Evolutionary conservation across 2,797 vertebrate species (phyloP).

Genomic region (Macropodus opercularis): DNA sequence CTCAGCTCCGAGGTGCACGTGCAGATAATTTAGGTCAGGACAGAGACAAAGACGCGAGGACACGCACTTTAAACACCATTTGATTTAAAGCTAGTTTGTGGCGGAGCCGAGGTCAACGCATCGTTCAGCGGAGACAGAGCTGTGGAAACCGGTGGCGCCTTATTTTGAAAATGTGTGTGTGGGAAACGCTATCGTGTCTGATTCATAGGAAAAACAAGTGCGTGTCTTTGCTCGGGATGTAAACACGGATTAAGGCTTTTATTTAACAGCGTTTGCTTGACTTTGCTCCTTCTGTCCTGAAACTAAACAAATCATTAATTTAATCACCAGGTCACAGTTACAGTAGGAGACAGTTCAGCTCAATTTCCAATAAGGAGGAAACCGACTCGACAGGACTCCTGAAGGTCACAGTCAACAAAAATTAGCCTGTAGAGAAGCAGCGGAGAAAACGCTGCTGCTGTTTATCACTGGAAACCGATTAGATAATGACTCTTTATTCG

Average conservation of each 20-base stretch:
- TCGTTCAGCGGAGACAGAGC: conserved; percentile 16
- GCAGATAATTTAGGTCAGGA: no score
- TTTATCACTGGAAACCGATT: no score
- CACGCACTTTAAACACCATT: conserved; percentile 2
- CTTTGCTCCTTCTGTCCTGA: conserved; percentile 17
- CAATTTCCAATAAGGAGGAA: conserved; percentile 27
- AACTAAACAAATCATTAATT: conserved; percentile 75
- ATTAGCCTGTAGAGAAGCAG: no score
- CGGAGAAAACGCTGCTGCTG: no score
- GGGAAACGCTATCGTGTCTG: conserved; percentile 57
- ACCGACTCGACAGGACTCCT: conserved; percentile 22
- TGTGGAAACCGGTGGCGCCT: neutral
- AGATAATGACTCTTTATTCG: no score
- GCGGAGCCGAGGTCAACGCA: neutral
- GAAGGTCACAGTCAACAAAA: conserved; percentile 10
- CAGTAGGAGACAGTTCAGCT: conserved; percentile 15
- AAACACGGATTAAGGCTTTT: conserved; percentile 56
- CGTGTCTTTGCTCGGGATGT: conserved; percentile 27
- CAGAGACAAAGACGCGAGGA: neutral
- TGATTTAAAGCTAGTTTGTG: conserved; percentile 33
- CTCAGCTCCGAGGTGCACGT: conserved; percentile 20
- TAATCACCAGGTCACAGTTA: conserved; percentile 49
- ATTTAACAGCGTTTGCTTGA: conserved; percentile 30
- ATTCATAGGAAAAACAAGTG: conserved; percentile 56
- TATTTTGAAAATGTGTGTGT: conserved; percentile 12